Evolutionary conservation across 2,113 vertebrate species (phyloP).

Genomic region (Bagarius yarrelli): DNA sequence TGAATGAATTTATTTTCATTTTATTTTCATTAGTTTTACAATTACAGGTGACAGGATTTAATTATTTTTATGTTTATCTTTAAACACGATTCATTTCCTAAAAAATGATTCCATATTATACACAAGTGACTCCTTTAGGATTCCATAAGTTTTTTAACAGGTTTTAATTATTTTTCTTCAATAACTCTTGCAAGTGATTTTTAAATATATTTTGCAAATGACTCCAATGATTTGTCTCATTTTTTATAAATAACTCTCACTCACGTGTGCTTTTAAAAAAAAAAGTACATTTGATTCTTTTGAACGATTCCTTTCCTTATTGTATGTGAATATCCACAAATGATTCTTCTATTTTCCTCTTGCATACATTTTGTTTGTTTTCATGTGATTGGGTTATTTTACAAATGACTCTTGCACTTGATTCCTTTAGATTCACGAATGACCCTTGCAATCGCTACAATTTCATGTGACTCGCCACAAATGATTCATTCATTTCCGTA

Average conservation of each 20-base stretch:
- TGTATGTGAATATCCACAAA: not conserved
- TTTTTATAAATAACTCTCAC: not conserved
- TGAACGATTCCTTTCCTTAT: not conserved
- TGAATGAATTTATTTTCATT: too few relatives aligned
- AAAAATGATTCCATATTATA: not conserved
- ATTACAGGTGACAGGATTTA: not conserved
- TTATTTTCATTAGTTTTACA: too few relatives aligned
- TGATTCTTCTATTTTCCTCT: not conserved
- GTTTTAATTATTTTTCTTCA: not conserved
- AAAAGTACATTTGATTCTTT: not conserved
- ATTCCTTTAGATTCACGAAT: not conserved
- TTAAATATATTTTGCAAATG: too few relatives aligned
- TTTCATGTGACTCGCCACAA: too few relatives aligned
- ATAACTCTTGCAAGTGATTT: not conserved
- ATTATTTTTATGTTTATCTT: not conserved
- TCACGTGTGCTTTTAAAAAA: too few relatives aligned
- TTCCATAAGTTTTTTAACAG: not conserved
- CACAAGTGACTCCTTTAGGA: not conserved
- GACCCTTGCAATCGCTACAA: not conserved
- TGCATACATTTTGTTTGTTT: not conserved
- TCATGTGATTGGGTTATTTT: too few relatives aligned
- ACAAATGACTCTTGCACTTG: not conserved
- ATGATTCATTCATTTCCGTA: not conserved
- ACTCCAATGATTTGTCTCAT: too few relatives aligned
- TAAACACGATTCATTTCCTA: not conserved